Evolutionary conservation across 2,888 invertebrate species (phyloP).

Genomic region (Chaetogeoica ovagalla): DNA sequence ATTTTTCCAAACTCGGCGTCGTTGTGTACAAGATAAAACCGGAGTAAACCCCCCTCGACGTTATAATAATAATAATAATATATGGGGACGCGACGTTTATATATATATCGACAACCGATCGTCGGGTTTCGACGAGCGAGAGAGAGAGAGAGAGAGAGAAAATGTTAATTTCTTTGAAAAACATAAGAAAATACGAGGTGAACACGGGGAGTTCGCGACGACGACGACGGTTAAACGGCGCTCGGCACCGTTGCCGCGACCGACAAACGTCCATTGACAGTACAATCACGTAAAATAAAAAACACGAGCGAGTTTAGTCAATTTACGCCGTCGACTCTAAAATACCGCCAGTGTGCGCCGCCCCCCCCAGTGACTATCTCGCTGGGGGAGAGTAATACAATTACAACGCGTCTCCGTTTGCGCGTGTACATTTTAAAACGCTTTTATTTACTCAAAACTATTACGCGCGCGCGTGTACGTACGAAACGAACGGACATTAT

Average conservation of each 20-base stretch:
- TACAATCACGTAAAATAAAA: constrained; percentile 47
- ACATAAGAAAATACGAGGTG: neutral
- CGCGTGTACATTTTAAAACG: neutral
- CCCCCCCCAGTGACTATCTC: neutral
- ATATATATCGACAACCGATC: too few species aligned
- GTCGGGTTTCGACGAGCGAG: too few species aligned
- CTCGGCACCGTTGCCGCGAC: neutral
- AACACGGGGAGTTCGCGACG: neutral
- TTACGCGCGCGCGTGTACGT: neutral
- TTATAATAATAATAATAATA: too few species aligned
- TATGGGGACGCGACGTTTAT: too few species aligned
- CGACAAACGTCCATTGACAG: constrained; percentile 26
- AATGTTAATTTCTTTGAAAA: constrained; percentile 10
- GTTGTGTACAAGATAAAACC: too few species aligned
- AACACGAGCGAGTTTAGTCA: constrained; percentile 8
- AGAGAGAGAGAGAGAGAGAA: too few species aligned
- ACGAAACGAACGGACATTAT: too few species aligned
- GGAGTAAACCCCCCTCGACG: too few species aligned
- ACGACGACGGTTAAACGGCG: neutral
- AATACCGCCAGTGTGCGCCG: too few species aligned
- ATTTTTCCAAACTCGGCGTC: too few species aligned
- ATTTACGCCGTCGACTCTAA: neutral
- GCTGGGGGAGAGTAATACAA: neutral
- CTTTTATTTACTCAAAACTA: neutral
- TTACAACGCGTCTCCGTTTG: constrained; percentile 3